Percentiles rank a stretch among this genome's conserved stretches.
These are phyloP conservation scores for Hirtodrosophila histrioides DNA, from an alignment of 2,888 invertebrate genomes.

Conservation along the genomic window DNA sequence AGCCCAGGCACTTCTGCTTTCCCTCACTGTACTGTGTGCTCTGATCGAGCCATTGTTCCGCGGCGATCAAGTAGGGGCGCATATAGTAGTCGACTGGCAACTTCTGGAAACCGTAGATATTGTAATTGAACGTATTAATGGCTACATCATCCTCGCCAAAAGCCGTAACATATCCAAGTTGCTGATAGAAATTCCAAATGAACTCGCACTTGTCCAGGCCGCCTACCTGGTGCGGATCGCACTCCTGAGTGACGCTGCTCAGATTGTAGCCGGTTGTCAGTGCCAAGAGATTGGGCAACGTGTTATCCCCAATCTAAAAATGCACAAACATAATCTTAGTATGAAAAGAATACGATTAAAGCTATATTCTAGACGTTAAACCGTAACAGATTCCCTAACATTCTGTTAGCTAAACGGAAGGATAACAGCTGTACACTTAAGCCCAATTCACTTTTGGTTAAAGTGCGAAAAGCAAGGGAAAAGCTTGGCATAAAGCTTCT, in stretches of 20 bases:
- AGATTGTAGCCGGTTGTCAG: conserved; percentile 88
- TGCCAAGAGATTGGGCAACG: conserved; percentile 94
- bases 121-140: conserved; percentile 88
- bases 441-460: too few species aligned
- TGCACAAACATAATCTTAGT: background rate
- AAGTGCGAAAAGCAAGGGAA: too few species aligned
- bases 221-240: conserved; percentile 84
- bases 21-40: conserved; percentile 82
- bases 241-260: conserved; percentile 83
- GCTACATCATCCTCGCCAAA: conserved; percentile 90
- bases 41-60: conserved; percentile 85
- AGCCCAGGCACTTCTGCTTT: conserved; percentile 86
- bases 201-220: conserved; percentile 89
- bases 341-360: too few species aligned
- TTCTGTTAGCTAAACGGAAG: too few species aligned
- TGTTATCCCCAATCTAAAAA: conserved; percentile 90
- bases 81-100: conserved; percentile 92
- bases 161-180: conserved; percentile 89
- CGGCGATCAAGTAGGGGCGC: conserved; percentile 88
- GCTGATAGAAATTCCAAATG: conserved; percentile 90
- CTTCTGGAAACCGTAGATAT: conserved; percentile 87
- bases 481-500: too few species aligned
- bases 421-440: too few species aligned
- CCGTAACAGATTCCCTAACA: too few species aligned
- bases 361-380: too few species aligned